Evolutionary conservation across 2,888 invertebrate species (phyloP).

Genomic region (Netelia virgata): DNA sequence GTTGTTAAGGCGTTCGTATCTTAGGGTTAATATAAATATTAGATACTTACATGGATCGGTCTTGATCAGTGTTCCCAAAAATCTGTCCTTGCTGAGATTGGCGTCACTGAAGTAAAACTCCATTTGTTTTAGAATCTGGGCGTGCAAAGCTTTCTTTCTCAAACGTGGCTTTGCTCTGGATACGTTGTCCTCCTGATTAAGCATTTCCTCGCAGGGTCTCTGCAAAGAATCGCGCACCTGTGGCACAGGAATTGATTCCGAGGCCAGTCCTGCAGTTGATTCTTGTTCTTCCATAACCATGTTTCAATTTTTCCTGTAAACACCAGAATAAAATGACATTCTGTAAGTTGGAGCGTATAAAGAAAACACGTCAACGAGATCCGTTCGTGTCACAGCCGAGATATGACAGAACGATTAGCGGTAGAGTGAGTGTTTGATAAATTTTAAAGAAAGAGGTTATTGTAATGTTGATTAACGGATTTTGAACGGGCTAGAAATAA

Average conservation of each 20-base stretch:
- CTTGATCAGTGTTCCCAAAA: slow-evolving; percentile 90
- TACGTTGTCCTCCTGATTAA: slow-evolving; percentile 65
- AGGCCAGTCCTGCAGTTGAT: slow-evolving; percentile 79
- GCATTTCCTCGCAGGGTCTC: slow-evolving; percentile 63
- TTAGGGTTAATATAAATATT: background rate
- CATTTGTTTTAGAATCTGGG: slow-evolving; percentile 93
- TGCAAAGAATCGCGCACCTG: slow-evolving; percentile 74
- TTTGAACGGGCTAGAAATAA: no score
- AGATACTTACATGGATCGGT: slow-evolving; percentile 88
- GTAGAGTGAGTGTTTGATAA: no score
- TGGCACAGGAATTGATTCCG: slow-evolving; percentile 82
- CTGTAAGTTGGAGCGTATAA: background rate
- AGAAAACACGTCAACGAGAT: background rate
- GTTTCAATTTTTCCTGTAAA: slow-evolving; percentile 23
- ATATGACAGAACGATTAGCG: no score
- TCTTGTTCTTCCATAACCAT: slow-evolving; percentile 83
- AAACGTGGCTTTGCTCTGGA: slow-evolving; percentile 87
- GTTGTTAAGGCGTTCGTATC: background rate
- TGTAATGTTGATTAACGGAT: no score
- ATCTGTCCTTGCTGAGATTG: slow-evolving; percentile 95
- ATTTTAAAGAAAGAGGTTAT: no score
- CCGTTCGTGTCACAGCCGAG: no score
- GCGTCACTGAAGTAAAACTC: slow-evolving; percentile 98
- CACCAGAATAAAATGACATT: background rate
- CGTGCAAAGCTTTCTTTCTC: slow-evolving; percentile 91